These are phyloP conservation scores for Ophion ventricosus DNA, from an alignment of 2,888 invertebrate species.

Conservation along the genomic window DNA sequence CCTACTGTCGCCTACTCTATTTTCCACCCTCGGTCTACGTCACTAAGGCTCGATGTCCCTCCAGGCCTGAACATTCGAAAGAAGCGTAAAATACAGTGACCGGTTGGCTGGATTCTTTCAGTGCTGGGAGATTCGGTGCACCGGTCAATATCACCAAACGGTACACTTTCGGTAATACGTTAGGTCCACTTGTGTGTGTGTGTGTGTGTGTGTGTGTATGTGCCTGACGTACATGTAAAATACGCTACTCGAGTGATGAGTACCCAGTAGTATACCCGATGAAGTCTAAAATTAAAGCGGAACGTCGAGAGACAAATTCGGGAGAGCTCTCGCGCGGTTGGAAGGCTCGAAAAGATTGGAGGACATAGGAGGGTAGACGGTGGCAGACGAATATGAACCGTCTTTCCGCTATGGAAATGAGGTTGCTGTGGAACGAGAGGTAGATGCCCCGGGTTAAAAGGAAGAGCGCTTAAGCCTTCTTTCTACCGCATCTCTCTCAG, in stretches of 20 bases:
- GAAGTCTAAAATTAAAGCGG: constrained; percentile 77
- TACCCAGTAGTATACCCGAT: constrained; percentile 67
- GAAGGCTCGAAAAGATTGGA: constrained; percentile 52
- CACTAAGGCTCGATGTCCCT: constrained; percentile 39
- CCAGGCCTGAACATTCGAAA: constrained; percentile 26
- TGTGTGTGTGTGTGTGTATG: too few relatives aligned
- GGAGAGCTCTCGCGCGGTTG: not conserved
- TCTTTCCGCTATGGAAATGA: constrained; percentile 57
- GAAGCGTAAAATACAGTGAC: not conserved
- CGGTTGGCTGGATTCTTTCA: not conserved
- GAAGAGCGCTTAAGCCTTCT: constrained; percentile 41
- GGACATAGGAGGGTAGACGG: constrained; percentile 3
- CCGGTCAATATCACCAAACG: constrained; percentile 35
- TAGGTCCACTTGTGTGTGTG: not conserved
- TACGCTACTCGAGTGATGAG: constrained; percentile 39
- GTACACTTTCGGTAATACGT: constrained; percentile 3
- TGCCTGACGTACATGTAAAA: constrained; percentile 10
- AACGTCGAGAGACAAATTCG: constrained; percentile 69
- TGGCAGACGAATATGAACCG: constrained; percentile 49
- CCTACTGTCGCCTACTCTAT: constrained; percentile 22
- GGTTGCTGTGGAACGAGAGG: constrained; percentile 50
- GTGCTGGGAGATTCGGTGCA: not conserved
- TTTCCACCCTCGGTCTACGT: constrained; percentile 2
- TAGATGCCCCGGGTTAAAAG: constrained; percentile 58
- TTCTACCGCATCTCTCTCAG: not conserved